Evolutionary conservation across 2,113 vertebrate genomes (phyloP).

Genomic region (Bufo bufo): DNA sequence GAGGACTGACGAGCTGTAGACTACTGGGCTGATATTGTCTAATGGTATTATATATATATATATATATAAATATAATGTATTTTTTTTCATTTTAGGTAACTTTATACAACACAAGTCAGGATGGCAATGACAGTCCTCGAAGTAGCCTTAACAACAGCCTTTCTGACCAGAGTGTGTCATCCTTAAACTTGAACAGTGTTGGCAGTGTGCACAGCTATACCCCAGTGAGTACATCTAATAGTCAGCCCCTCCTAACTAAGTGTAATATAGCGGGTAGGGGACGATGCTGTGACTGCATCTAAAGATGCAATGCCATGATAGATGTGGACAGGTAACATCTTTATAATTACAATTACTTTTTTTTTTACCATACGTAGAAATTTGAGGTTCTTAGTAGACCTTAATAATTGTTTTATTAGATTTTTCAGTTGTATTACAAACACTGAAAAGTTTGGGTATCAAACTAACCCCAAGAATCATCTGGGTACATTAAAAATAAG

Average conservation of each 20-base stretch:
- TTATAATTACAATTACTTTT: no score
- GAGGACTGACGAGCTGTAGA: background rate
- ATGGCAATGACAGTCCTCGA: slow-evolving; percentile 89
- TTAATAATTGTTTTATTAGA: no score
- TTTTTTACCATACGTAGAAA: no score
- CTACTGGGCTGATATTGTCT: background rate
- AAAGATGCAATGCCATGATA: no score
- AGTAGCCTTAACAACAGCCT: slow-evolving; percentile 97
- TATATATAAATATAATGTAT: background rate
- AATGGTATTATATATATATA: background rate
- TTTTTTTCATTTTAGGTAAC: slow-evolving; percentile 77
- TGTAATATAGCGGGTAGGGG: background rate
- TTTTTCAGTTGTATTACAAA: no score
- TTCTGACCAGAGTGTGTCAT: slow-evolving; percentile 91
- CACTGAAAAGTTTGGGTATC: no score
- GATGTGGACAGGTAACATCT: no score
- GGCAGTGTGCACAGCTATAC: slow-evolving; percentile 89
- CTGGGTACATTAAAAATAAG: no score
- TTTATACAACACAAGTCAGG: slow-evolving; percentile 89
- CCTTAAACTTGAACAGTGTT: slow-evolving; percentile 91
- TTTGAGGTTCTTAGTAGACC: no score
- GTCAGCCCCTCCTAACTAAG: no score
- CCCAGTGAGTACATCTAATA: slow-evolving; percentile 72
- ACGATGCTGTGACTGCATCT: no score
- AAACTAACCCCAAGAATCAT: no score